Evolutionary conservation across 1,140 invertebrate species (phyloP), one percentile per base, ranked within the genome.

Genomic region (Andricus grossulariae): DNA sequence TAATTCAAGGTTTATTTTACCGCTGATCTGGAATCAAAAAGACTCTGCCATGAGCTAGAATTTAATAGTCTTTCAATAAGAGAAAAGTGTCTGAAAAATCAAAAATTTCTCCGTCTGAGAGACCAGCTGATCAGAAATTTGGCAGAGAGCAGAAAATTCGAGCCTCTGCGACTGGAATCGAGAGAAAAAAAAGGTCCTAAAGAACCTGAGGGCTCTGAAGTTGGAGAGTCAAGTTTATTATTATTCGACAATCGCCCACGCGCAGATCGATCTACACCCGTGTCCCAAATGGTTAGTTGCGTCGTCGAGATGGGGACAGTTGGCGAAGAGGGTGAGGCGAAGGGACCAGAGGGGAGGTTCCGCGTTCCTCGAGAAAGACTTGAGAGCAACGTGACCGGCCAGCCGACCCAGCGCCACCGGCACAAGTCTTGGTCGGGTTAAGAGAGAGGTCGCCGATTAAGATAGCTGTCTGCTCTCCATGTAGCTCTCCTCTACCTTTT

Each of bases 401-500:
- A 78, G 82, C 25, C 82, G 84, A 78, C 85, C 81, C 81, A 82
- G 83, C 80, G 86, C 82, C 83, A 88, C 83, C 81, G 80, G 80
- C 76, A 70, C 55, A 72, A 75, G 76, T 83, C 72, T 82, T 49
- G 75, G 72, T 73, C 79, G 83, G 87, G 85, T 88, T 87, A 87
- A 89, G 83, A 82, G 84, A 87, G 84, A 87, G 88, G 88, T 87
- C 87, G 86, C 86, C 88, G 87, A 89, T 89, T 87, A 87, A 89
- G 88, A 88, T 87, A 88, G 85, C 87, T 87, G 84, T 88, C 82
- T 71, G 75, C 77, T 81, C 79, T 77, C 79, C 79, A 78, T 81
- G 82, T 72, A 82, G 78, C 74, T 77, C 78, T 84, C 79, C 76
- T 75, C 73, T 80, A 74, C 82, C 76, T 75, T 80, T 75, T 77